phyloP scores from a whole-genome alignment of 2,797 vertebrate genomes.

The Microctenopoma lineatum region DNA sequence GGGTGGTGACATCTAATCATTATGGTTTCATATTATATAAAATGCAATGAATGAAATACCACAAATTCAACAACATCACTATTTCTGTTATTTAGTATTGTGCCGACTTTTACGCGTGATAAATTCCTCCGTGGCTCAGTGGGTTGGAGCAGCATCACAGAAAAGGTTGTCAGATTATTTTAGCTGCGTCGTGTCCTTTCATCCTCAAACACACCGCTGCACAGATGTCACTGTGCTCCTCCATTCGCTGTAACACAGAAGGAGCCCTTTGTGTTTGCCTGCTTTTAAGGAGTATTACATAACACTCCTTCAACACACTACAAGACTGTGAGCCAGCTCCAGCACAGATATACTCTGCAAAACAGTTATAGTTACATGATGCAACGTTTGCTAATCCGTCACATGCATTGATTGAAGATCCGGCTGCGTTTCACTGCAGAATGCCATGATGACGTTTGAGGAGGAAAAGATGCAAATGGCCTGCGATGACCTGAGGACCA shows the following conservation, averaged over 20 bases:
- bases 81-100: not conserved
- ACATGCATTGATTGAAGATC: not conserved
- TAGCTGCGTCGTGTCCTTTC: not conserved
- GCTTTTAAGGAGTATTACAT: slow-evolving; percentile 46
- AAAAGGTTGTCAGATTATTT: slow-evolving; percentile 1
- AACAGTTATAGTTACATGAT: slow-evolving; percentile 8
- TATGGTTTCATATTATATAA: not conserved
- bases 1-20: slow-evolving; percentile 30
- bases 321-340: slow-evolving; percentile 23
- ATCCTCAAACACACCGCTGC: slow-evolving; percentile 33
- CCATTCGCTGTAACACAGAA: slow-evolving; percentile 55
- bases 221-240: slow-evolving; percentile 50
- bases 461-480: slow-evolving; percentile 99
- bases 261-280: slow-evolving; percentile 56
- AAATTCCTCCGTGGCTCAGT: not conserved
- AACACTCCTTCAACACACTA: slow-evolving; percentile 43
- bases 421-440: slow-evolving; percentile 76
- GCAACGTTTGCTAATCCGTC: not conserved
- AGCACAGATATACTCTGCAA: slow-evolving; percentile 16
- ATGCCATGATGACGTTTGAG: slow-evolving; percentile 99
- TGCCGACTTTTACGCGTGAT: not conserved
- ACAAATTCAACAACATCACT: slow-evolving; percentile 1
- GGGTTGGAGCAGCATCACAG: slow-evolving; percentile 6
- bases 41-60: not conserved
- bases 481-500: slow-evolving; percentile 95